Percentiles rank a stretch among this genome's conserved stretches.
These are phyloP conservation scores for Papilio glaucus DNA, from an alignment of 1,140 invertebrate genomes.

Conservation along the genomic window DNA sequence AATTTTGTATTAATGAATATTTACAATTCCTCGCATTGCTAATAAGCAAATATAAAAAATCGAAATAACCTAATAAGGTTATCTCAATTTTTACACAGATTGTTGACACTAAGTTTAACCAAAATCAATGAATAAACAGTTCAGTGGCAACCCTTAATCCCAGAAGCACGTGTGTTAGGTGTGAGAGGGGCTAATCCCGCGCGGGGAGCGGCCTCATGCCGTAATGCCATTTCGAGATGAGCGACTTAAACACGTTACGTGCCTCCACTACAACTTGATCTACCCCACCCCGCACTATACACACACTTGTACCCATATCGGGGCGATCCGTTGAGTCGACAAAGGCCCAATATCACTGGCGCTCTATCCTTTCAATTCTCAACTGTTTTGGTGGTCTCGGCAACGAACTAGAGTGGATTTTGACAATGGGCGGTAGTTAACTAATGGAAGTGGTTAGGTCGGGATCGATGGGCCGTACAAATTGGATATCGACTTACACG, in stretches of 20 bases:
- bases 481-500: constrained; percentile 64
- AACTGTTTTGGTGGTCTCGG: constrained; percentile 68
- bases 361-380: constrained; percentile 57
- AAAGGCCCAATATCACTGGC: constrained; percentile 53
- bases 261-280: constrained; percentile 57
- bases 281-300: constrained; percentile 34
- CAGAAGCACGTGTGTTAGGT: constrained; percentile 57
- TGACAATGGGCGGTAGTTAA: constrained; percentile 72
- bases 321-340: constrained; percentile 40
- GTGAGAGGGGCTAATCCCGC: constrained; percentile 44
- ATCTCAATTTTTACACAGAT: no score
- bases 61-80: no score
- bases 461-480: constrained; percentile 49
- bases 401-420: constrained; percentile 70
- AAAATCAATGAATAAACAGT: constrained; percentile 40
- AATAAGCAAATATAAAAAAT: no score
- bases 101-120: constrained; percentile 26
- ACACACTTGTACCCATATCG: constrained; percentile 34
- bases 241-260: constrained; percentile 77
- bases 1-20: no score
- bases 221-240: constrained; percentile 82
- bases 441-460: constrained; percentile 67
- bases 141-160: constrained; percentile 72
- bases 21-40: no score
- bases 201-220: constrained; percentile 54